Evolutionary conservation across 2,797 vertebrate species (phyloP).

Genomic region (Enteromius paludinosus): DNA sequence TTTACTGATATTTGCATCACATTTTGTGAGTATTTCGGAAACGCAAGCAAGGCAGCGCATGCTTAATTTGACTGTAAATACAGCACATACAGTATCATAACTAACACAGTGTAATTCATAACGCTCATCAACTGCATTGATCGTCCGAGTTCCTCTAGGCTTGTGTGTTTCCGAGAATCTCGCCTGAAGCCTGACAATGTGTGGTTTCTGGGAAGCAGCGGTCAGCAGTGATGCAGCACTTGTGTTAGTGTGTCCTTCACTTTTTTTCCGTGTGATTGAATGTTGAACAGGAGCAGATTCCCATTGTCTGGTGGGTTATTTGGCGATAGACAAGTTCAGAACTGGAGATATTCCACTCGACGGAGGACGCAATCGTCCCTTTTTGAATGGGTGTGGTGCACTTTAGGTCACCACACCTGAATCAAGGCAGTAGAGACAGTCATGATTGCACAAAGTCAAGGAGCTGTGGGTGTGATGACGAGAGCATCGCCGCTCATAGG

Average conservation of each 20-base stretch:
- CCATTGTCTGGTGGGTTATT: neutral
- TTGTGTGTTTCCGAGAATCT: slow-evolving; percentile 9
- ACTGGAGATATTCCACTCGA: neutral
- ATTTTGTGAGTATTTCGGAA: neutral
- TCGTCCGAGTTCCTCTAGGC: neutral
- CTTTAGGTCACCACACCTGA: slow-evolving; percentile 18
- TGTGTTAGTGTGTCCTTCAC: neutral
- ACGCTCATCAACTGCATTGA: slow-evolving; percentile 14
- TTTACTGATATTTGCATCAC: neutral
- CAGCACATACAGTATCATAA: neutral
- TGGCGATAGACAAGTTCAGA: neutral
- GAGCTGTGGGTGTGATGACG: slow-evolving; percentile 12
- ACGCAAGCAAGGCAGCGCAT: neutral
- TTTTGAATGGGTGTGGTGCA: slow-evolving; percentile 17
- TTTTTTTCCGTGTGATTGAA: neutral
- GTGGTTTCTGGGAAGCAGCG: neutral
- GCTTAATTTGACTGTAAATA: neutral
- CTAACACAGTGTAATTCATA: neutral
- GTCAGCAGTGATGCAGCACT: slow-evolving; percentile 8
- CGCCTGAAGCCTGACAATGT: neutral
- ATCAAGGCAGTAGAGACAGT: slow-evolving; percentile 12
- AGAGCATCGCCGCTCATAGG: slow-evolving; percentile 1
- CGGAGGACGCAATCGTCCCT: neutral
- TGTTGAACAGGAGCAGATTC: neutral
- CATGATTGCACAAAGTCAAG: slow-evolving; percentile 30